Percentiles rank a stretch among this genome's conserved stretches.
phyloP scores from a whole-genome alignment of 2,797 vertebrate species.

The Geotrypetes seraphini region DNA sequence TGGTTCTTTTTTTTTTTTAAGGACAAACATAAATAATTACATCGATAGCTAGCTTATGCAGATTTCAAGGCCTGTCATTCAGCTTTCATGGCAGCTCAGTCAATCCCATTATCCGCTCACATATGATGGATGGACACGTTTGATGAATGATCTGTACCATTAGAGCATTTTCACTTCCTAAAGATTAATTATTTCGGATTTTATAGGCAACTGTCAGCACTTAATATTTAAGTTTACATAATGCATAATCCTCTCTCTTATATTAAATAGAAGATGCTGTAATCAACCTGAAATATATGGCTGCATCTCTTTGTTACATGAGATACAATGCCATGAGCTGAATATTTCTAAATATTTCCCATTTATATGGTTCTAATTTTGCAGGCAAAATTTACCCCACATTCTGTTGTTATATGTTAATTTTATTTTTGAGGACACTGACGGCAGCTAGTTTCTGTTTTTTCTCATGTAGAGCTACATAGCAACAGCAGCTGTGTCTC shows the following conservation, averaged over 20 bases:
- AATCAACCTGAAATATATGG: too few relatives aligned
- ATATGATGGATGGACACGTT: constrained; percentile 30
- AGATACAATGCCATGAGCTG: too few relatives aligned
- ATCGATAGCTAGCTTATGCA: constrained; percentile 4
- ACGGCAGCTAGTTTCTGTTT: too few relatives aligned
- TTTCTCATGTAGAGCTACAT: too few relatives aligned
- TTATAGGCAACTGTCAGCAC: constrained; percentile 26
- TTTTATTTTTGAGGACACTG: too few relatives aligned
- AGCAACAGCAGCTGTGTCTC: too few relatives aligned
- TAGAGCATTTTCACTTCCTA: constrained; percentile 14
- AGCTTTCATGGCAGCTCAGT: constrained; percentile 2
- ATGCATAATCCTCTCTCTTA: constrained; percentile 28
- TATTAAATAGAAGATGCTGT: too few relatives aligned
- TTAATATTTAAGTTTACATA: constrained; percentile 16
- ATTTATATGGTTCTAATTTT: too few relatives aligned
- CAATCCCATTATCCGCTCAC: not conserved
- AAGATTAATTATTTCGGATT: constrained; percentile 33
- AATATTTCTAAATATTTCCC: too few relatives aligned
- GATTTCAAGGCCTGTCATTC: constrained; percentile 9
- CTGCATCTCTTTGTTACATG: too few relatives aligned
- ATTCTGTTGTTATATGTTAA: too few relatives aligned
- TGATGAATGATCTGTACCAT: constrained; percentile 33
- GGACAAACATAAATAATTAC: constrained; percentile 29
- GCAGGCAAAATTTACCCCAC: too few relatives aligned
- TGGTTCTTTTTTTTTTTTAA: constrained; percentile 6